Percentiles rank a stretch among this genome's conserved stretches.
Evolutionary conservation across 1,140 invertebrate species (phyloP).

Genomic region (Phymastichus coffea): DNA sequence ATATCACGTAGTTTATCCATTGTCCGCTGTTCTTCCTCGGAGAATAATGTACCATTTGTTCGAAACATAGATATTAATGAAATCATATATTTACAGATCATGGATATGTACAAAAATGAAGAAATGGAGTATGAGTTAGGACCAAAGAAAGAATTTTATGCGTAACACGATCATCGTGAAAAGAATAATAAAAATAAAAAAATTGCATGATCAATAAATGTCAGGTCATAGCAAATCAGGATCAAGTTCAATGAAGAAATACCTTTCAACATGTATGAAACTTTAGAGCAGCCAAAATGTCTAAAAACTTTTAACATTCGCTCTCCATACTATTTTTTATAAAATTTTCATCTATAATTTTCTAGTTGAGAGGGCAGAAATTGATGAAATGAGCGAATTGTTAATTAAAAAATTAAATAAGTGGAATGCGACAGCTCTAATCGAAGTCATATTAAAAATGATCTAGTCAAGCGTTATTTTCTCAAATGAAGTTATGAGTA

Average conservation of each 20-base stretch:
- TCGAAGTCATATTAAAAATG: constrained; percentile 41
- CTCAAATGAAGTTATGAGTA: constrained; percentile 14
- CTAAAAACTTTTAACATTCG: constrained; percentile 43
- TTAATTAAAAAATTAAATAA: too few relatives aligned
- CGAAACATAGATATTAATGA: too few relatives aligned
- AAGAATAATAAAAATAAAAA: not conserved
- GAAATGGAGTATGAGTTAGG: constrained; percentile 90
- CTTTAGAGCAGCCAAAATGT: constrained; percentile 32
- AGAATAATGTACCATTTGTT: too few relatives aligned
- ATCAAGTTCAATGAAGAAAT: constrained; percentile 46
- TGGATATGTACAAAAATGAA: constrained; percentile 94
- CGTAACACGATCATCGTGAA: constrained; percentile 40
- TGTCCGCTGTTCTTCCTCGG: too few relatives aligned
- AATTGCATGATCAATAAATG: constrained; percentile 38
- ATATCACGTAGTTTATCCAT: too few relatives aligned
- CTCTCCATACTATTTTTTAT: constrained; percentile 54
- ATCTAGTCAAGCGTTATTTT: constrained; percentile 54
- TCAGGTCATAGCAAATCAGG: constrained; percentile 47
- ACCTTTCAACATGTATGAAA: too few relatives aligned
- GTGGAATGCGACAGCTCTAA: not conserved
- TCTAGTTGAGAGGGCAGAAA: too few relatives aligned
- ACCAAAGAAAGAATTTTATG: constrained; percentile 87
- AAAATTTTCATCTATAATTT: constrained; percentile 36
- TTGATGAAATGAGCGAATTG: not conserved
- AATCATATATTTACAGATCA: constrained; percentile 67